phyloP scores from a whole-genome alignment of 2,113 vertebrate genomes.

The Prunella fulvescens region DNA sequence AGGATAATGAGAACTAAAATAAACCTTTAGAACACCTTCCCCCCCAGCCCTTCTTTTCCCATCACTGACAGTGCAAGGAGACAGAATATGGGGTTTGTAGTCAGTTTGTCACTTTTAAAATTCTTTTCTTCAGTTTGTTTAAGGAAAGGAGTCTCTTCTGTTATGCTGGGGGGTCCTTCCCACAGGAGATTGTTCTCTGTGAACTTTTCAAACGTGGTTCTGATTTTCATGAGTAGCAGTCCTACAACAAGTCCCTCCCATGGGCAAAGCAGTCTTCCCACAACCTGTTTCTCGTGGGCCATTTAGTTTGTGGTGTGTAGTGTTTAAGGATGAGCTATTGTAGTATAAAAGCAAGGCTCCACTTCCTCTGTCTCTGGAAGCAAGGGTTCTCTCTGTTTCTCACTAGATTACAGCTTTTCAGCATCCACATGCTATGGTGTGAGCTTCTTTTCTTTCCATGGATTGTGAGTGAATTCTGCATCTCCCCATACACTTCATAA shows the following conservation, averaged over 20 bases:
- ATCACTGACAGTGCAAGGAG: background rate
- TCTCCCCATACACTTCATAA: background rate
- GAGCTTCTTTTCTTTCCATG: background rate
- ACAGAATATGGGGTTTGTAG: background rate
- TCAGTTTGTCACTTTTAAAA: background rate
- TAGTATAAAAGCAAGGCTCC: background rate
- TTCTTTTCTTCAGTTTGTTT: background rate
- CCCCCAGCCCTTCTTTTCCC: background rate
- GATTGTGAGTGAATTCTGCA: background rate
- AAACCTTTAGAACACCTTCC: background rate
- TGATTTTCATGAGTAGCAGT: background rate
- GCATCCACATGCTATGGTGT: background rate
- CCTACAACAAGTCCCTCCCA: background rate
- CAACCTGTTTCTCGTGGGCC: background rate
- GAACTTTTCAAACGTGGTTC: background rate
- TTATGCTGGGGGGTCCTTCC: background rate
- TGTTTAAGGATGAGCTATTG: background rate
- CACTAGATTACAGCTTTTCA: background rate
- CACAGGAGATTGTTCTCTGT: background rate
- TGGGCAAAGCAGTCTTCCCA: background rate
- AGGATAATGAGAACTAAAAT: background rate
- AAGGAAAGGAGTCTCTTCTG: background rate
- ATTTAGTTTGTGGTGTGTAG: background rate
- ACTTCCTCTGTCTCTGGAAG: background rate
- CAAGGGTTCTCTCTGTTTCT: background rate